phyloP scores from a whole-genome alignment of 2,113 vertebrate genomes.

The Vicugna pacos region DNA sequence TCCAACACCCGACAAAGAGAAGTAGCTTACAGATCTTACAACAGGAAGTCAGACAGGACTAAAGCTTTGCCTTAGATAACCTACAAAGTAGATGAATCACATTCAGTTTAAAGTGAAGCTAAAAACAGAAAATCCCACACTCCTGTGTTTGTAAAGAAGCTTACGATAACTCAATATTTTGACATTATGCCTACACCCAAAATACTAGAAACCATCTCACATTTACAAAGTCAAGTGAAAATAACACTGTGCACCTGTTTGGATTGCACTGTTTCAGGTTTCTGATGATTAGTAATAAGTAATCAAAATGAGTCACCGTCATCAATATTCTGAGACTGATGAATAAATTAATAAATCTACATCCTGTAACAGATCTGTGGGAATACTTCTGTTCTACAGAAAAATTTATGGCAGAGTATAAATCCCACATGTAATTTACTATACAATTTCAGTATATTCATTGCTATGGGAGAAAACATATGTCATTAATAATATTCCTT shows the following conservation, averaged over 20 bases:
- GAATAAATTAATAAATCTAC: neutral
- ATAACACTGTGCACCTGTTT: neutral
- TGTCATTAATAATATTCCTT: conserved; percentile 7
- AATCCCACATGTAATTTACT: neutral
- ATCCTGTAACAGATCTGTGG: neutral
- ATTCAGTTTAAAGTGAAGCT: neutral
- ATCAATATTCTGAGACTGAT: conserved; percentile 15
- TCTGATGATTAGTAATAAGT: neutral
- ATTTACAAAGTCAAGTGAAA: neutral
- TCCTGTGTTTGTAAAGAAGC: neutral
- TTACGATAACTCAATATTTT: conserved; percentile 42
- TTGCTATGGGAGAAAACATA: neutral
- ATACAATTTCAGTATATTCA: neutral
- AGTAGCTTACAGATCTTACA: neutral
- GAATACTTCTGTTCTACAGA: neutral
- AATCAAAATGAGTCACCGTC: conserved; percentile 20
- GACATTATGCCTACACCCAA: neutral
- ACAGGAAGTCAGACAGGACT: neutral
- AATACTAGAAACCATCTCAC: neutral
- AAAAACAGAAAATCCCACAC: neutral
- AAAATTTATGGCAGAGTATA: neutral
- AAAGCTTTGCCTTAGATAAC: conserved; percentile 18
- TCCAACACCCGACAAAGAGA: neutral
- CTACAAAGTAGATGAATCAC: conserved; percentile 35
- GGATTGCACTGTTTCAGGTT: neutral